Evolutionary conservation across 1,140 invertebrate species (phyloP), one percentile per base, ranked within the genome.

Genomic region (Lasaia peninsularis): DNA sequence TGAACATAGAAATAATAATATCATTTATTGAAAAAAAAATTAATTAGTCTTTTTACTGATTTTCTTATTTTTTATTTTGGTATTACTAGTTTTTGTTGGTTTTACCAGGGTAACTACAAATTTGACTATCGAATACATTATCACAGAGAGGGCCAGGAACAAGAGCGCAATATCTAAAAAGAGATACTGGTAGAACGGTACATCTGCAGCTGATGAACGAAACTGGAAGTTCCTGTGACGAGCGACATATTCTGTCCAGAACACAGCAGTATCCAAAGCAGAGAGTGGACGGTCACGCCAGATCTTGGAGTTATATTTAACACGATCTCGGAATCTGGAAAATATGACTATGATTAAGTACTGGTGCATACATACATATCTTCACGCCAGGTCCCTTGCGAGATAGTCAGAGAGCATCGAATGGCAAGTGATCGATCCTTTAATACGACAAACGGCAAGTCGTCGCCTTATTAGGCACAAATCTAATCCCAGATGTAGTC

Each of bases 211-310:
- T 0, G 67, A 21, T 12, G 69, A 52, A 21, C 82, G 77, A 2
- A 92, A 72, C 5, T 85, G 73, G 20, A 82, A 67, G 32, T 85
- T 89, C 1, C 80, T 85, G 52, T 90, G 79, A 28, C 86, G 73
- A 11, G 88, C 78, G 2, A 89, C 80, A 52, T 89, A 90, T 67
- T 92, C 90, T 0, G 89, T 82, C 91, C 91, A 92, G 68, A 80
- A 91, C 31, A 85, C 75, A 8, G 90, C 91, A 8, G 67, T 89
- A 24, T 92, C 86, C 53, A 91, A 66, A 0, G 91, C 76, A 37
- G 77, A 84, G 32, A 77, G 57, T 2, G 89, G 90, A 21, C 88
- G 77, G 67, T 91, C 91, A 21, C 74, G 83, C 75, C 91, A 93
- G 5, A 87, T 68, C 58, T 65, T 69, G 0, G 92, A 92, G n/a